Conservation (phyloP, 1,140 invertebrate species). For the Microplitis demolitor region DNA sequence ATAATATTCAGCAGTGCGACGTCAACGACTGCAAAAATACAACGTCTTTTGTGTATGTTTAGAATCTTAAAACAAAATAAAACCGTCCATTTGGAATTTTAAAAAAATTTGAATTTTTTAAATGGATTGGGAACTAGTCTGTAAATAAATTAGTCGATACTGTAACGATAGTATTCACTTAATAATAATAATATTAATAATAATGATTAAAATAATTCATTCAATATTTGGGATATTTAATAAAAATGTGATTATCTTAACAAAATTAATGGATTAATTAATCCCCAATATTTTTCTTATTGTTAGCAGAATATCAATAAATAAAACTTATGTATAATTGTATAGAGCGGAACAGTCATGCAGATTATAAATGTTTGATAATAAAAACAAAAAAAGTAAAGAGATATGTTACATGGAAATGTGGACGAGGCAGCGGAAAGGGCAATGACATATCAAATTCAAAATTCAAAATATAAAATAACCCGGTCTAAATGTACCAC, state of each 20-base stretch:
- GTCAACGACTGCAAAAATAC: conserved; percentile 23
- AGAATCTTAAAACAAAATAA: conserved; percentile 9
- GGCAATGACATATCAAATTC: not conserved
- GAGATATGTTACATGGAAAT: not conserved
- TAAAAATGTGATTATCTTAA: conserved; percentile 19
- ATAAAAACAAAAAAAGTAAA: not conserved
- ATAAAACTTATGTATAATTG: not conserved
- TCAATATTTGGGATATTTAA: conserved; percentile 11
- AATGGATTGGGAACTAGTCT: not conserved
- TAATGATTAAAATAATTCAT: not conserved
- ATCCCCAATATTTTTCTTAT: conserved; percentile 13
- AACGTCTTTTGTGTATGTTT: conserved; percentile 32
- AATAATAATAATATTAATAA: not conserved
- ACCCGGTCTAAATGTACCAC: not conserved
- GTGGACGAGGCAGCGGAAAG: not conserved
- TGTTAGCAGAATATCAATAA: not conserved
- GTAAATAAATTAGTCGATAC: not conserved
- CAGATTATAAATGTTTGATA: not conserved
- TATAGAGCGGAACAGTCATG: not conserved
- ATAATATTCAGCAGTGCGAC: conserved; percentile 29
- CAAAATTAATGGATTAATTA: not conserved
- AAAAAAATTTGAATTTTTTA: not conserved
- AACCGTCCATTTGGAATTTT: conserved; percentile 19
- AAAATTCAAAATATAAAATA: not conserved
- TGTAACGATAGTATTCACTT: conserved; percentile 10